Base-by-base conservation (phyloP, 2,797 vertebrate species). In the Agapornis canus region DNA sequence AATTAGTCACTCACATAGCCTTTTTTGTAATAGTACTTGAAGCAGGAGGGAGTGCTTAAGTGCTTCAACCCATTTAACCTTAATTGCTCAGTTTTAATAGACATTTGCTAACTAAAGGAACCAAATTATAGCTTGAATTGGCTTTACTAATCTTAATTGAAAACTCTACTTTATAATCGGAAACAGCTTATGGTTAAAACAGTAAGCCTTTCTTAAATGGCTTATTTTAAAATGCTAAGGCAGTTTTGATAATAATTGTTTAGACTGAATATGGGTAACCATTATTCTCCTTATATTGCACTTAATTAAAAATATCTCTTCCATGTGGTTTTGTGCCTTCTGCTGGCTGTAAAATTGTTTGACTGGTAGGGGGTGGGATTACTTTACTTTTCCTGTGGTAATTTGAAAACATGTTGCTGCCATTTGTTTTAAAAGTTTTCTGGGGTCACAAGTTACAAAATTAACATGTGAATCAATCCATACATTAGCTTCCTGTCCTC, bases 61-160 rank as follows among this genome's bases (percentile, higher is more conserved):
- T 89, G 83, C 96, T 96, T 97, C 94, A 97, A 97, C 91, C 97
- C 96, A 97, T 98, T 98, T 97, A 96, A 96, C 88, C 91, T 96
- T 98, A 98, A 98, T 97, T 97, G 96, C 96, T 96, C 97, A 89
- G 92, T 96, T 97, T 98, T 98, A 97, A 96, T 97, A 98, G 98
- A 97, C 93, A 94, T 97, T 97, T 97, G 89, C 94, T 91, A 94
- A 97, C 95, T 95, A 95, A 97, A 97, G 94, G 96, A 97, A 96
- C 96, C 97, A 97, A 97, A 98, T 98, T 97, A 97, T 94, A 97
- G 95, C 95, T 97, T 95, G 97, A 97, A 97, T 98, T 97, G 96
- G 92, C 85, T 39, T 96, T 97, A 94, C 97, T 97, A 97, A 97
- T 97, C 96, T 97, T 98, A 98, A 98, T 98, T 97, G 97, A 98